These are phyloP conservation scores for Callaeas wilsoni DNA, from an alignment of 2,113 vertebrate species.

Conservation along the genomic window DNA sequence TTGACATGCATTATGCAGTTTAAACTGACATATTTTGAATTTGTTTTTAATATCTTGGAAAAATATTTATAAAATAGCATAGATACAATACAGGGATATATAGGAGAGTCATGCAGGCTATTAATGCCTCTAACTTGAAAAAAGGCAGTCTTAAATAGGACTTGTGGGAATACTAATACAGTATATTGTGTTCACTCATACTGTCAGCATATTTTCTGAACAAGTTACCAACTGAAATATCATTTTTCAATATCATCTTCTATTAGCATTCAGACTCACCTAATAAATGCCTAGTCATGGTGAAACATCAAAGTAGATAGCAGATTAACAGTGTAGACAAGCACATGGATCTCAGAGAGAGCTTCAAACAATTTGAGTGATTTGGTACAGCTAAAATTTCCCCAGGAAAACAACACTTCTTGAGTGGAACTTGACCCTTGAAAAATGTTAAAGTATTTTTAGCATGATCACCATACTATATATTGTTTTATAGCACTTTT, in stretches of 20 bases:
- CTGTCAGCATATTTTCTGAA: background rate
- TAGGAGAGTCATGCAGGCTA: background rate
- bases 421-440: constrained; percentile 47
- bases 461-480: constrained; percentile 3
- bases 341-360: constrained; percentile 7
- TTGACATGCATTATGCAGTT: background rate
- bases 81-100: background rate
- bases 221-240: background rate
- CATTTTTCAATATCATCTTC: background rate
- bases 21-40: background rate
- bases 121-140: background rate
- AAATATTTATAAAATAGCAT: background rate
- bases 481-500: constrained; percentile 33
- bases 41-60: background rate
- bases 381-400: constrained; percentile 41
- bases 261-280: background rate
- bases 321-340: constrained; percentile 36
- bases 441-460: constrained; percentile 53
- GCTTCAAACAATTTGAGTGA: constrained; percentile 47
- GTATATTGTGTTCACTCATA: background rate
- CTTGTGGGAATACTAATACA: background rate
- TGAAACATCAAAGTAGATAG: constrained; percentile 55
- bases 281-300: constrained; percentile 19
- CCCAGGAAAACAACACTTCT: constrained; percentile 51
- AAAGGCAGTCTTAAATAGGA: background rate